Percentiles rank a stretch among this genome's conserved stretches.
These are phyloP conservation scores for Meles meles DNA, from an alignment of 2,113 vertebrate species.

Conservation along the genomic window DNA sequence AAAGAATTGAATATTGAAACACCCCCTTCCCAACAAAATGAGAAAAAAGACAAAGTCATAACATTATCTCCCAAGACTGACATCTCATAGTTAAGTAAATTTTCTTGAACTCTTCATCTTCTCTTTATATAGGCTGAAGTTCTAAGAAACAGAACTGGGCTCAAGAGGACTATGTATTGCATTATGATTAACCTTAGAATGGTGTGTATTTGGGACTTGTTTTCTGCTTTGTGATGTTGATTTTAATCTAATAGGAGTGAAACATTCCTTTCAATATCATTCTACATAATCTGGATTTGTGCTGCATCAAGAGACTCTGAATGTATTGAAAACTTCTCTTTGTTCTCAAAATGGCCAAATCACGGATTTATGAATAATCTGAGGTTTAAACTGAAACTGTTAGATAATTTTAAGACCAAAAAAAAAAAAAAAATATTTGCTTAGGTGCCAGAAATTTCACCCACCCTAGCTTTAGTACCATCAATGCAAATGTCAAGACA, in stretches of 20 bases:
- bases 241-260: neutral
- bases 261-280: conserved; percentile 5
- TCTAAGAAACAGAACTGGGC: neutral
- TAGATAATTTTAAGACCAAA: neutral
- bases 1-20: neutral
- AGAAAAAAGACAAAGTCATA: neutral
- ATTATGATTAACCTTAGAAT: neutral
- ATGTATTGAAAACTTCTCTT: neutral
- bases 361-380: conserved; percentile 17
- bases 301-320: neutral
- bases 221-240: neutral
- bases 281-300: neutral
- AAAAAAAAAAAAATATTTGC: neutral
- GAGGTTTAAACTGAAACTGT: conserved; percentile 3
- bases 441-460: neutral
- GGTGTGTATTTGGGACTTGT: neutral
- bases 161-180: neutral
- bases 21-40: neutral
- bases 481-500: neutral
- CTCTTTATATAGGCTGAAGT: neutral
- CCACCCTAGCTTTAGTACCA: neutral
- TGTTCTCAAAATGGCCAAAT: neutral
- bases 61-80: neutral
- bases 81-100: neutral
- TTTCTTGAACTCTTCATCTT: neutral